Conservation (phyloP, 1,140 invertebrate genomes). For the Dendrolimus punctatus region DNA sequence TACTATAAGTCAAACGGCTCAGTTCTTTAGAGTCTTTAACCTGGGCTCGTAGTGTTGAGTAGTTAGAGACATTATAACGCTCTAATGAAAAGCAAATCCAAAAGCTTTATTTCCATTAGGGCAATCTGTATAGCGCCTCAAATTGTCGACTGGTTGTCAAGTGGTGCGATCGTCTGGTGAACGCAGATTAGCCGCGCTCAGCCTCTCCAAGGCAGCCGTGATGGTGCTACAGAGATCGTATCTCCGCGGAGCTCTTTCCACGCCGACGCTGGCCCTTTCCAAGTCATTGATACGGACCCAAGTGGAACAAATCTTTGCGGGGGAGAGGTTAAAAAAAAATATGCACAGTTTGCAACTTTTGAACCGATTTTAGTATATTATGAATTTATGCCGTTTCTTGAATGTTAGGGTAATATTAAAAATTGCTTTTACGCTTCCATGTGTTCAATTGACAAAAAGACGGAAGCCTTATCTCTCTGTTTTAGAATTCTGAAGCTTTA, state of each 20-base stretch:
- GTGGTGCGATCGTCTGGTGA: slow-evolving; percentile 25
- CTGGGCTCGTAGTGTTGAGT: too few species aligned
- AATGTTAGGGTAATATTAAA: too few species aligned
- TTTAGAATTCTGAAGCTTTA: too few species aligned
- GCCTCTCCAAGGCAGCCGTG: slow-evolving; percentile 17
- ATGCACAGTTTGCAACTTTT: neutral
- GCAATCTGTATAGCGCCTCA: slow-evolving; percentile 5
- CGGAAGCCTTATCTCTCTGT: too few species aligned
- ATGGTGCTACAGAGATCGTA: slow-evolving; percentile 27
- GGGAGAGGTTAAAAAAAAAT: neutral
- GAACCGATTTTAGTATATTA: neutral
- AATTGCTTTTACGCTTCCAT: too few species aligned
- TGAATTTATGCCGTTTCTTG: neutral
- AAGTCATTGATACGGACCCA: slow-evolving; percentile 36
- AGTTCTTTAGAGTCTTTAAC: too few species aligned
- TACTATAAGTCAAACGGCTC: too few species aligned
- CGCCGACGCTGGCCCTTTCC: slow-evolving; percentile 25
- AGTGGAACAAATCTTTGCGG: slow-evolving; percentile 31
- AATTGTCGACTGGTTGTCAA: slow-evolving; percentile 26
- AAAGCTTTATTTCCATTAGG: too few species aligned
- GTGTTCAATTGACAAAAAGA: too few species aligned
- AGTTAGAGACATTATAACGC: too few species aligned
- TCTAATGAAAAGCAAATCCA: too few species aligned
- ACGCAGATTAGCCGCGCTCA: slow-evolving; percentile 43
- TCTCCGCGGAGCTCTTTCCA: slow-evolving; percentile 32